phyloP scores from a whole-genome alignment of 2,888 invertebrate species.

The Scotopteryx bipunctaria region DNA sequence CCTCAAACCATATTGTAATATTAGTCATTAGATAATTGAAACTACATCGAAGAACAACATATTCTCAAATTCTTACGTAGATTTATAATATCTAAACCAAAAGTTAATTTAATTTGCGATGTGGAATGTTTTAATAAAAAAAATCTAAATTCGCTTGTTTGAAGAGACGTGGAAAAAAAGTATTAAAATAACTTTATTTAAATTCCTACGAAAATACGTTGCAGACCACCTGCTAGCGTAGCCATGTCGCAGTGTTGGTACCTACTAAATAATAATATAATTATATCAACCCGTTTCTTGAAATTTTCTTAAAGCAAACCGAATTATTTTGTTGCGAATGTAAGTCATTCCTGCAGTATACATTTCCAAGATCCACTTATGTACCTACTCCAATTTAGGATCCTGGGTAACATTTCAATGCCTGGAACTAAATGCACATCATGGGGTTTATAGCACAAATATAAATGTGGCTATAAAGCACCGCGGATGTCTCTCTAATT shows the following conservation, averaged over 20 bases:
- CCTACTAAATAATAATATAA: background rate
- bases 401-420: conserved; percentile 55
- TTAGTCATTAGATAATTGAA: conserved; percentile 9
- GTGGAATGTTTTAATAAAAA: too few species aligned
- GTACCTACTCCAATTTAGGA: conserved; percentile 46
- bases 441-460: conserved; percentile 57
- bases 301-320: conserved; percentile 22
- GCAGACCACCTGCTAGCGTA: too few species aligned
- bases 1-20: conserved; percentile 27
- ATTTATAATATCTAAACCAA: too few species aligned
- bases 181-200: too few species aligned
- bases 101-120: too few species aligned
- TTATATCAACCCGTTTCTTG: conserved; percentile 15
- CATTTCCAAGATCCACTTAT: conserved; percentile 22
- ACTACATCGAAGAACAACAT: conserved; percentile 9
- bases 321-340: conserved; percentile 18
- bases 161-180: too few species aligned
- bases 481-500: too few species aligned
- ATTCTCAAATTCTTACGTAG: background rate
- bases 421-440: conserved; percentile 53
- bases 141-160: too few species aligned
- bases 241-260: too few species aligned
- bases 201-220: too few species aligned
- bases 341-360: conserved; percentile 18
- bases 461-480: conserved; percentile 54